These are phyloP conservation scores for Drepanosiphum platanoidis DNA, from an alignment of 2,888 invertebrate genomes.

Conservation along the genomic window DNA sequence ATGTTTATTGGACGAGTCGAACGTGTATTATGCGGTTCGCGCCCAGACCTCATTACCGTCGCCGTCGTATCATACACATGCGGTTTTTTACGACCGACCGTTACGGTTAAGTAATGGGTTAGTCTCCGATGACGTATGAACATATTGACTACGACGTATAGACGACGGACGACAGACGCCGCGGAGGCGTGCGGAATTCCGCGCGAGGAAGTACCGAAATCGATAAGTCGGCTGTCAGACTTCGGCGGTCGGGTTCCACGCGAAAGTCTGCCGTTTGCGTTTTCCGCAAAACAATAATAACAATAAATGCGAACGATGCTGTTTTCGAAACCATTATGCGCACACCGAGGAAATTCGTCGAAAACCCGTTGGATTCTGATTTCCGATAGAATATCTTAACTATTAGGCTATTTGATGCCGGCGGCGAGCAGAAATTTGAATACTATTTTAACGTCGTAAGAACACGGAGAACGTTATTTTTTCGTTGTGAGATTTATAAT, in stretches of 20 bases:
- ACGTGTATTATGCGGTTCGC: background rate
- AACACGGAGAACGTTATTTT: too few species aligned
- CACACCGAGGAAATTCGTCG: too few species aligned
- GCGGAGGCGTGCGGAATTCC: background rate
- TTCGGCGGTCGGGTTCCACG: too few species aligned
- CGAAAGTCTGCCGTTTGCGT: too few species aligned
- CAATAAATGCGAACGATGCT: background rate
- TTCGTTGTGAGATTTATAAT: too few species aligned
- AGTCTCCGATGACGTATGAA: background rate
- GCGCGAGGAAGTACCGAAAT: conserved; percentile 3
- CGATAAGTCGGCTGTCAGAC: conserved; percentile 45
- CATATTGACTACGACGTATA: too few species aligned
- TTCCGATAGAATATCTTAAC: too few species aligned
- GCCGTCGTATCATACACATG: conserved; percentile 31
- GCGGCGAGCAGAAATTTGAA: too few species aligned
- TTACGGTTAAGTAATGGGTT: conserved; percentile 18
- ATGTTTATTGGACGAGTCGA: background rate
- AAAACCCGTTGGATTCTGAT: too few species aligned
- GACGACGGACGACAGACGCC: conserved; percentile 15
- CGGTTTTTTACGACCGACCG: conserved; percentile 38
- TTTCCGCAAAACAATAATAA: background rate
- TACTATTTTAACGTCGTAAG: too few species aligned
- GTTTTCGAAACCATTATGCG: background rate
- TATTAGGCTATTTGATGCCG: too few species aligned
- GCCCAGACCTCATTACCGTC: conserved; percentile 35